Evolutionary conservation across 2,888 invertebrate genomes (phyloP).

Genomic region (Aphrophora alni): DNA sequence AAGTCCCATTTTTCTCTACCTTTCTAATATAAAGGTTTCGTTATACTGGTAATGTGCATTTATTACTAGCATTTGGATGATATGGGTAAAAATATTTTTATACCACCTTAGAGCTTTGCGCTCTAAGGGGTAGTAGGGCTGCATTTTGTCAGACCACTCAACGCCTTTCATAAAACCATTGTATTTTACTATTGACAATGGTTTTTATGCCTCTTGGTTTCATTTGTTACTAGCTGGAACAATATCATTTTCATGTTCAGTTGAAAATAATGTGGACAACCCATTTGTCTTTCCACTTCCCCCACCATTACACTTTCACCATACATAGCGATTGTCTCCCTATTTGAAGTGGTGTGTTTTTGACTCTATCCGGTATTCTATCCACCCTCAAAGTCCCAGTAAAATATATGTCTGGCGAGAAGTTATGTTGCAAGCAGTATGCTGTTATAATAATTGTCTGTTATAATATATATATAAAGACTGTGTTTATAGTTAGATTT

Average conservation of each 20-base stretch:
- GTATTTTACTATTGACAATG: constrained; percentile 18
- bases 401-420: neutral
- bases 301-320: constrained; percentile 7
- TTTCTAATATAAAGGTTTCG: neutral
- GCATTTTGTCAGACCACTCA: constrained; percentile 4
- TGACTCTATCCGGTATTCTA: constrained; percentile 23
- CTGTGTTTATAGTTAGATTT: constrained; percentile 7
- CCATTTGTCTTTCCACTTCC: constrained; percentile 2
- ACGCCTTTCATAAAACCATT: constrained; percentile 23
- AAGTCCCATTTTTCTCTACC: too few species aligned
- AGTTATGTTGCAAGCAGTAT: neutral
- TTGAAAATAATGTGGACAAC: neutral
- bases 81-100: constrained; percentile 10
- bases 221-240: neutral
- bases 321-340: too few species aligned
- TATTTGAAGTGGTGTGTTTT: constrained; percentile 18
- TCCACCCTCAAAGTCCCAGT: constrained; percentile 28
- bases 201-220: too few species aligned
- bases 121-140: constrained; percentile 4
- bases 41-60: neutral
- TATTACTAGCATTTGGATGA: neutral
- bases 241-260: constrained; percentile 17
- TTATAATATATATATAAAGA: neutral
- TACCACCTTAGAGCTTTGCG: constrained; percentile 21
- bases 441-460: constrained; percentile 22